Evolutionary conservation across 2,888 invertebrate genomes (phyloP).

Genomic region (Dinocampus coccinellae): DNA sequence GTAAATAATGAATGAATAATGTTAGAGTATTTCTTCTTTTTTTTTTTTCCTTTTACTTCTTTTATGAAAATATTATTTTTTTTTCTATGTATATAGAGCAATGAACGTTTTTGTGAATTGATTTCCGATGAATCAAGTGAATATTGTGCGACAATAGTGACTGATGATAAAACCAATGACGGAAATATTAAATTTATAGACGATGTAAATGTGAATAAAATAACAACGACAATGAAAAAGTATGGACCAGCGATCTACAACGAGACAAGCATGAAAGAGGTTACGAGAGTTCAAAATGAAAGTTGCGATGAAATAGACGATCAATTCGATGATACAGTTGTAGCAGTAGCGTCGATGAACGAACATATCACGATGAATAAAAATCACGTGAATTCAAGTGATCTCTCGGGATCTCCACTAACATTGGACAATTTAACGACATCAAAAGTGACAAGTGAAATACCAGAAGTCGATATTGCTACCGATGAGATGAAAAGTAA

Average conservation of each 20-base stretch:
- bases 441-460: background rate
- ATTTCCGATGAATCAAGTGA: background rate
- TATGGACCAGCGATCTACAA: background rate
- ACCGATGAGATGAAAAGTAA: background rate
- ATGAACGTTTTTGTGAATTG: background rate
- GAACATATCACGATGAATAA: background rate
- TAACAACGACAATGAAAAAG: background rate
- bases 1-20: constrained; percentile 4
- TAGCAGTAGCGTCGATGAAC: background rate
- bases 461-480: background rate
- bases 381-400: background rate
- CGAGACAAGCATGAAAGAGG: constrained; percentile 23
- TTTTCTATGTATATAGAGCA: background rate
- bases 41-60: no score
- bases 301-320: background rate
- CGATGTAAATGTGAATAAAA: background rate
- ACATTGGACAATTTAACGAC: background rate
- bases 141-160: background rate
- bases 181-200: constrained; percentile 1
- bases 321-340: background rate
- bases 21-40: no score
- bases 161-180: background rate
- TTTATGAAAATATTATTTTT: no score
- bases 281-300: constrained; percentile 43
- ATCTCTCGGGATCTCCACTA: background rate